Evolutionary conservation across 2,888 invertebrate genomes (phyloP), one percentile per base, ranked within the genome.

Genomic region (Gerosis bhagava): DNA sequence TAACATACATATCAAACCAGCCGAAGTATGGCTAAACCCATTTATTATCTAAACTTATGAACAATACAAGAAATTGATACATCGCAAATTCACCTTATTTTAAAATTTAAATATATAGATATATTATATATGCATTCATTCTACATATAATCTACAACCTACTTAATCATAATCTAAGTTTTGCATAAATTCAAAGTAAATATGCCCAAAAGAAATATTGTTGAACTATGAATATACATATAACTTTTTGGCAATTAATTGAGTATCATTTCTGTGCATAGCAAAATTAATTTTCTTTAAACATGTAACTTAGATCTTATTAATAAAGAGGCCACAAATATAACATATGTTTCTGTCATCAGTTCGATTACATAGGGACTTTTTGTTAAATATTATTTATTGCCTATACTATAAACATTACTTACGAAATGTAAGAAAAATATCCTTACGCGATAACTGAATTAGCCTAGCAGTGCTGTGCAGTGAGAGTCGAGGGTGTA

Each of bases 191-290:
- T 84, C 83, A 88, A 87, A 88, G 84, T 87, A 88, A 83, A 87
- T 87, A 87, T 87, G 88, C 88, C 88, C 87, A 87, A 88, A 88
- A 88, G 84, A 83, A 88, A 84, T 86, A 87, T 84, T 87, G 84
- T 86, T 86, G 83, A 88, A 83, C 84, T 88, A 88, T 86, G 86
- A 84, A 88, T 87, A 87, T 84, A 80, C 76, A 87, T 86, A 86
- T 87, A 83, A 88, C 84, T 89, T 90, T 89, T 90, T 89, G 89
- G 89, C 89, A 90, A 89, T 89, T 87, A 84, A 89, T 83, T 90
- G 89, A 90, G 89, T 90, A 90, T 90, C 89, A 89, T 89, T 87
- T 88, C 83, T 88, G 88, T 89, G 88, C 89, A 89, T 87, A 88
- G 87, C 87, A 88, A 88, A 84, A 86, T 68, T 86, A 83, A 86